Evolutionary conservation across 2,888 invertebrate genomes (phyloP).

Genomic region (Habrosyne pyritoides): DNA sequence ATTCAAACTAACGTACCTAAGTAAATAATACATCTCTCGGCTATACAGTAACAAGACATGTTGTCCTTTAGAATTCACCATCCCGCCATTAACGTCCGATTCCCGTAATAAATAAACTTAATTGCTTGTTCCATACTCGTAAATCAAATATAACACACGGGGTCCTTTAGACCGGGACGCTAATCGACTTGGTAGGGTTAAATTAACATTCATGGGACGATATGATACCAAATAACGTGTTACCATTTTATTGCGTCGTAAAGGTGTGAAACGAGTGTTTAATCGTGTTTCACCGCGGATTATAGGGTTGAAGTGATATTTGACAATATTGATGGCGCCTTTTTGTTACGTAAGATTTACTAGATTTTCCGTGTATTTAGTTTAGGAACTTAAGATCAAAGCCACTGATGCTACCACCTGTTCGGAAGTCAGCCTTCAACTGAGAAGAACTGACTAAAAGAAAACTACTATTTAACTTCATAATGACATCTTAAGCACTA

Average conservation of each 20-base stretch:
- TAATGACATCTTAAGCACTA: no score
- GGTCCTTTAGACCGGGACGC: constrained; percentile 8
- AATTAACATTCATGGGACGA: constrained; percentile 11
- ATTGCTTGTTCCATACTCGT: constrained; percentile 10
- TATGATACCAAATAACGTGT: constrained; percentile 7
- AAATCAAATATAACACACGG: constrained; percentile 9
- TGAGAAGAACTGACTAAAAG: no score
- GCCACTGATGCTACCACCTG: no score
- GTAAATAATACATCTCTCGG: background rate
- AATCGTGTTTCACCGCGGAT: constrained; percentile 18
- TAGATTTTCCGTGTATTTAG: no score
- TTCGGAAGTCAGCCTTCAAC: no score
- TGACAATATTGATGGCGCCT: constrained; percentile 1
- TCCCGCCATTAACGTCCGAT: constrained; percentile 10
- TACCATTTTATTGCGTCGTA: constrained; percentile 44
- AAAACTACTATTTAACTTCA: no score
- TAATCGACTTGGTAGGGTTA: background rate
- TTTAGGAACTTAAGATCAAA: no score
- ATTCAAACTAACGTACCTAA: background rate
- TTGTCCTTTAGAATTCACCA: background rate
- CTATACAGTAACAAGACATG: background rate
- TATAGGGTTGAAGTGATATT: constrained; percentile 8
- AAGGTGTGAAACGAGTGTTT: constrained; percentile 54
- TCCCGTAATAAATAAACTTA: constrained; percentile 18
- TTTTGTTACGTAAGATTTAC: background rate